phyloP scores from a whole-genome alignment of 1,140 invertebrate species.

The Drosophila azteca region DNA sequence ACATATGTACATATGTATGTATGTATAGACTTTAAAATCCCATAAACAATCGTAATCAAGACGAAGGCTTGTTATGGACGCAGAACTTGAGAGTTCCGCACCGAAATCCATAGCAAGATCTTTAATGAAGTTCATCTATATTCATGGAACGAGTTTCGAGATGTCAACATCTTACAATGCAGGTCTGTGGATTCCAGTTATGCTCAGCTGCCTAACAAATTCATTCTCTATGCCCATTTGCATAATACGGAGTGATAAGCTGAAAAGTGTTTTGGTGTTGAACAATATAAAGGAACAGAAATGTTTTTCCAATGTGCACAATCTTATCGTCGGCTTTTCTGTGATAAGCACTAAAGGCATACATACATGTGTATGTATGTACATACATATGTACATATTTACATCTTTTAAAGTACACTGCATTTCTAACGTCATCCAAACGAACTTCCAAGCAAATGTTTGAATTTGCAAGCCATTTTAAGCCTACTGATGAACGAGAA shows the following conservation, averaged over 20 bases:
- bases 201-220: conserved; percentile 16
- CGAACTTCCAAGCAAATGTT: conserved; percentile 5
- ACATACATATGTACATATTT: too few relatives aligned
- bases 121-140: conserved; percentile 65
- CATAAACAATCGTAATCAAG: conserved; percentile 59
- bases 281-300: conserved; percentile 1
- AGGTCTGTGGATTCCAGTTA: conserved; percentile 54
- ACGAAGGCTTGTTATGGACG: conserved; percentile 18
- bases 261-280: neutral
- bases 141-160: conserved; percentile 63
- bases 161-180: conserved; percentile 64
- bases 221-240: conserved; percentile 40
- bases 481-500: conserved; percentile 12
- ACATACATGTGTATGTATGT: too few relatives aligned
- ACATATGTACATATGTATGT: too few relatives aligned
- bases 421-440: too few relatives aligned
- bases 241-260: conserved; percentile 50
- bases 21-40: conserved; percentile 4
- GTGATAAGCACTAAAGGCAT: too few relatives aligned
- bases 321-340: conserved; percentile 18
- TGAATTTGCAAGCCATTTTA: neutral
- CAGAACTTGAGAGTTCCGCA: conserved; percentile 54
- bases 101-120: conserved; percentile 29
- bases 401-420: too few relatives aligned
- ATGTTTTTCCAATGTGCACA: conserved; percentile 8